A percentile compares a stretch with the other conserved stretches of the same genome.
These are phyloP conservation scores for Ptilodon capucinus DNA, from an alignment of 2,888 invertebrate species.

Conservation along the genomic window DNA sequence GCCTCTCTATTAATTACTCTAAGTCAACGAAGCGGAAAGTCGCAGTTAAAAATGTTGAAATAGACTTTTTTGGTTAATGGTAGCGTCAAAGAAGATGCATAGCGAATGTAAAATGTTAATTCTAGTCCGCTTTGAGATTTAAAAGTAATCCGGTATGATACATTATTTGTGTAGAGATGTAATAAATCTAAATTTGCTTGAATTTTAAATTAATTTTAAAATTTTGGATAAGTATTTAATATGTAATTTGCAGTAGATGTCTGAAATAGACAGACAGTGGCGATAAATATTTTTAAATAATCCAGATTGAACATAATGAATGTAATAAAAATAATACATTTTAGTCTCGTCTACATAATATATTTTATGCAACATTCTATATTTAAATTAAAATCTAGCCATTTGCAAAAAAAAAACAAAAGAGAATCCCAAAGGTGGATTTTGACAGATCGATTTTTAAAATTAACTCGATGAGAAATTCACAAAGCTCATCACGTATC, in stretches of 20 bases:
- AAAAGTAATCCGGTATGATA: conserved; percentile 18
- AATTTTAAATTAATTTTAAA: too few species aligned
- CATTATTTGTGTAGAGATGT: conserved; percentile 5
- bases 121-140: conserved; percentile 14
- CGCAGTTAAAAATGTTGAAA: conserved; percentile 11
- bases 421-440: not conserved
- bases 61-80: conserved; percentile 15
- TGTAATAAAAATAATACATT: too few species aligned
- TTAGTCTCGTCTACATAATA: too few species aligned
- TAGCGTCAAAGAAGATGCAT: conserved; percentile 13
- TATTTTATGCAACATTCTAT: too few species aligned
- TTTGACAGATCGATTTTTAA: not conserved
- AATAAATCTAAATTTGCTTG: too few species aligned
- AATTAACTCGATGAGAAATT: not conserved
- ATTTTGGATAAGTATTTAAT: too few species aligned
- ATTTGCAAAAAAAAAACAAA: too few species aligned
- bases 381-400: too few species aligned
- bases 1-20: conserved; percentile 28
- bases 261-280: too few species aligned
- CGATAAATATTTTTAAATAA: too few species aligned
- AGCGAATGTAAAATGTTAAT: conserved; percentile 30
- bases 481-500: not conserved
- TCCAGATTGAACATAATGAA: too few species aligned
- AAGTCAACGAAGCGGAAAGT: conserved; percentile 28
- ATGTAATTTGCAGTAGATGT: too few species aligned